Percentiles rank a stretch among this genome's conserved stretches.
These are phyloP conservation scores for Ommatoiulus sabulosus DNA, from an alignment of 2,888 invertebrate genomes.

Conservation along the genomic window DNA sequence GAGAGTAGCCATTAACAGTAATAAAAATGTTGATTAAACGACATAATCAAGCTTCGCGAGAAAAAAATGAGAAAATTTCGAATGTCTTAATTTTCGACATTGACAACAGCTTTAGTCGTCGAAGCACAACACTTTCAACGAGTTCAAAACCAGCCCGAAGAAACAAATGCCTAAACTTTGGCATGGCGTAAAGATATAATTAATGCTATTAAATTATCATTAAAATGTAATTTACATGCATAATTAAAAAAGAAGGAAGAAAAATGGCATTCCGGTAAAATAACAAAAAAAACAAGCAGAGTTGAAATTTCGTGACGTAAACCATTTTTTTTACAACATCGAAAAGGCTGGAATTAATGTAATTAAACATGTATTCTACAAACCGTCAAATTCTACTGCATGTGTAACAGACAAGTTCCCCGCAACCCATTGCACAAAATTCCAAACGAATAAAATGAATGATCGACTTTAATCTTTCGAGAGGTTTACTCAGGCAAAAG, in stretches of 20 bases:
- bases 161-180: not conserved
- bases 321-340: no score
- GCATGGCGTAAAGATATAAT: not conserved
- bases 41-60: not conserved
- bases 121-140: not conserved
- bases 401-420: no score
- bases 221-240: not conserved
- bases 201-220: not conserved
- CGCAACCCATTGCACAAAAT: no score
- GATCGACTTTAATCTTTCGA: no score
- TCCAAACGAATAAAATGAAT: no score
- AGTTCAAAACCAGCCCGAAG: not conserved
- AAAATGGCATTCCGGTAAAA: no score
- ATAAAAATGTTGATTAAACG: conserved; percentile 43
- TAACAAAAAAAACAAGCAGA: not conserved
- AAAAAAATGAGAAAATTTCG: not conserved
- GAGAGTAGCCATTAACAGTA: conserved; percentile 21
- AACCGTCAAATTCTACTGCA: no score
- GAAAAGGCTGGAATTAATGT: no score
- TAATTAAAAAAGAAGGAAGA: not conserved
- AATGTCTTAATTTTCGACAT: conserved; percentile 8
- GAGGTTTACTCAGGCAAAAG: no score
- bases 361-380: no score
- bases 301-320: not conserved
- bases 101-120: not conserved